phyloP scores from a whole-genome alignment of 2,797 vertebrate species.

The Vespertilio murinus region DNA sequence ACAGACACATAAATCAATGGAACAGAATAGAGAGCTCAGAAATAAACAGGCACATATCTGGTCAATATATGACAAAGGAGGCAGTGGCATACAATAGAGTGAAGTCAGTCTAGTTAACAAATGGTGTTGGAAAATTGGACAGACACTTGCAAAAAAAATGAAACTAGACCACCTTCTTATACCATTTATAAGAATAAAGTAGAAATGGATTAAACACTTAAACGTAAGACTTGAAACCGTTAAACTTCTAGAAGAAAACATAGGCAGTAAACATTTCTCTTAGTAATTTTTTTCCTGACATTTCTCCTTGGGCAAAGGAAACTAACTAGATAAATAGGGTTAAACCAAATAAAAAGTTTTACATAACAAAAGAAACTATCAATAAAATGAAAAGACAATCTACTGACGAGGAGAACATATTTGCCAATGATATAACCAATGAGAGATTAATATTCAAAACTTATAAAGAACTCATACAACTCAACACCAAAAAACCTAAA shows the following conservation, averaged over 20 bases:
- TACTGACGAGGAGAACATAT: not conserved
- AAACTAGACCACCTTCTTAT: not conserved
- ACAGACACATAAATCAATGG: not conserved
- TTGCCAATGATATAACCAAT: not conserved
- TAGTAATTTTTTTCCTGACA: not conserved
- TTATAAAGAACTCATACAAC: not conserved
- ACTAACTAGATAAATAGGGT: not conserved
- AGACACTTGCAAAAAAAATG: not conserved
- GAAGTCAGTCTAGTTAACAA: not conserved
- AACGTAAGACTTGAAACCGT: not conserved
- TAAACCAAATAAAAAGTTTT: not conserved
- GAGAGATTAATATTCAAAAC: not conserved
- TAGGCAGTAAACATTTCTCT: not conserved
- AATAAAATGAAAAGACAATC: not conserved
- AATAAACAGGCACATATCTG: not conserved
- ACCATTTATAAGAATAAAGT: not conserved
- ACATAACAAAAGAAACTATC: not conserved
- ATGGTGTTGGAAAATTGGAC: not conserved
- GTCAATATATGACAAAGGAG: not conserved
- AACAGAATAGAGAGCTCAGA: not conserved
- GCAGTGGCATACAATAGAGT: not conserved
- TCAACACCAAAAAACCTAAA: not conserved
- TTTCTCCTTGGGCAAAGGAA: not conserved
- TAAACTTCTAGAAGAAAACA: not conserved
- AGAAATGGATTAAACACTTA: not conserved